Evolutionary conservation across 2,113 vertebrate genomes (phyloP), one percentile per base, ranked within the genome.

Genomic region (Turnix velox): DNA sequence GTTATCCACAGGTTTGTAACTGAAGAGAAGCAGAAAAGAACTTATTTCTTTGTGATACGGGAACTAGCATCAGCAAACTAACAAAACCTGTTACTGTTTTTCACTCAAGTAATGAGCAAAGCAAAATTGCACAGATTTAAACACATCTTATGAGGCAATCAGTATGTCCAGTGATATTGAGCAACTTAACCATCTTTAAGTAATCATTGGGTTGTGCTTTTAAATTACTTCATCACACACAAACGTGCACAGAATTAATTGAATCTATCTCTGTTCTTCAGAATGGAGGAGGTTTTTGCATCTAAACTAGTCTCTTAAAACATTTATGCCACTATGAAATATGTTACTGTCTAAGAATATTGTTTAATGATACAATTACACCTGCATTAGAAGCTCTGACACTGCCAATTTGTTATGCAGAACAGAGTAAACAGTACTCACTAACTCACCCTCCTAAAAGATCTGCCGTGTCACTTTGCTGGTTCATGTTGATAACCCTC

Each of bases 401-500:
- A 45, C 9, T 46, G 42, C 14, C 30, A 8, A 46, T 40, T n/a
- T 62, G 10, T 61, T 51, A 68, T 0, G 5, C 14, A 72, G n/a
- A 81, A 72, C 14, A 58, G 22, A 58, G 14, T 27, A 17, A 84
- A n/a, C 20, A 59, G 39, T 5, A 42, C 6, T 20, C 55, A 68
- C 17, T 39, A 24, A 97, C 98, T 98, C 96, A 99, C 99, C 99
- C 99, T 68, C 99, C 99, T 45, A 99, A 97, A 5, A 99, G 98
- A 97, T 99, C 99, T 31, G 99, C 98, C 0, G 98, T 98, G 93
- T 99, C 99, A 95, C 99, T 99, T 94, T 99, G 99, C 78, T 99
- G 99, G 95, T 99, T 99, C 99, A 99, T 99, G 96, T 99, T 99
- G 73, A 99, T 96, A 68, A 99, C 99, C 40, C 98, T 97, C 88